A percentile compares a stretch with the other conserved stretches of the same genome.
These are phyloP conservation scores for Brachyrhaphis roseni DNA, from an alignment of 2,797 vertebrate species.

Conservation along the genomic window DNA sequence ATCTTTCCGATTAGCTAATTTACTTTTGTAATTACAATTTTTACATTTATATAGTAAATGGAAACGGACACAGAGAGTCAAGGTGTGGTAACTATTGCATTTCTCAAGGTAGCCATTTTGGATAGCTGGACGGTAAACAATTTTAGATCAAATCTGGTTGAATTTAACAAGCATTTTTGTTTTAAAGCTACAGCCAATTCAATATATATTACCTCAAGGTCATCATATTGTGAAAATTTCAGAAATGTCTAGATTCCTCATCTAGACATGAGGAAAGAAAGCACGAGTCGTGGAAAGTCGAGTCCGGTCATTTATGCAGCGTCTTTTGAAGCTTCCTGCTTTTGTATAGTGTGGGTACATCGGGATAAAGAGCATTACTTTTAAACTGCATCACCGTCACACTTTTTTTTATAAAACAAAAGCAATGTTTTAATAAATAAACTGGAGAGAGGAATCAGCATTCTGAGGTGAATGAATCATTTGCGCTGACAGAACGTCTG, in stretches of 20 bases:
- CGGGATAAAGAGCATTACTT: not conserved
- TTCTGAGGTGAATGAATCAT: not conserved
- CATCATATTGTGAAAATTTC: not conserved
- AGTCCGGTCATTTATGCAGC: not conserved
- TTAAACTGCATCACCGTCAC: not conserved
- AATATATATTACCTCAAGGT: not conserved
- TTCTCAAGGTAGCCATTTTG: not conserved
- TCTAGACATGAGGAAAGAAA: not conserved
- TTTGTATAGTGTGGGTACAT: not conserved
- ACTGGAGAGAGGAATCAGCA: not conserved
- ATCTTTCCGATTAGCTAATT: no score
- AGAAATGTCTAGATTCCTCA: not conserved
- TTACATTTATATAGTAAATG: no score
- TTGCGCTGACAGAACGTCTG: not conserved
- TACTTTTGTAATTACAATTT: no score
- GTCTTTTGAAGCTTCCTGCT: not conserved
- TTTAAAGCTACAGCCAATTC: not conserved
- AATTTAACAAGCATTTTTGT: not conserved
- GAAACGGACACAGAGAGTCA: no score
- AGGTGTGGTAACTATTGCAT: no score
- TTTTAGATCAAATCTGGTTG: not conserved
- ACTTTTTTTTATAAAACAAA: no score
- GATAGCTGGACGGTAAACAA: not conserved
- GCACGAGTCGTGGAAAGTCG: not conserved
- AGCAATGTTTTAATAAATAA: no score